These are phyloP conservation scores for Octonoba sinensis DNA, from an alignment of 2,888 invertebrate species.

Conservation along the genomic window DNA sequence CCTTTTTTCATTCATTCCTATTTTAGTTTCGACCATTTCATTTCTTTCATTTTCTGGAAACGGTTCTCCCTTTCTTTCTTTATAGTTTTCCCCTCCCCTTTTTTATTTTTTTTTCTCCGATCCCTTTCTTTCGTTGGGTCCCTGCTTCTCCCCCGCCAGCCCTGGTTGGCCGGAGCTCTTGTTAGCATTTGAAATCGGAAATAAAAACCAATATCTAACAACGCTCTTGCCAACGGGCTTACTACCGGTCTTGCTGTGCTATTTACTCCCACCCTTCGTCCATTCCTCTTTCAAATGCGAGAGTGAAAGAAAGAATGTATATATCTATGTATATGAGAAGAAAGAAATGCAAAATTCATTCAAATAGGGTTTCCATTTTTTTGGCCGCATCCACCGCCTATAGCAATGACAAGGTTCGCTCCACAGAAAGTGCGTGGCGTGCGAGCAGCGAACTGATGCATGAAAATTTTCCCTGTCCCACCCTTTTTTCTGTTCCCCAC, in stretches of 20 bases:
- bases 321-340: constrained; percentile 53
- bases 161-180: constrained; percentile 39
- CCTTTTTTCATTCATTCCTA: constrained; percentile 38
- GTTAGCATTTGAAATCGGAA: constrained; percentile 63
- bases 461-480: constrained; percentile 48
- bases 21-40: constrained; percentile 55
- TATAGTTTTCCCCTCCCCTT: constrained; percentile 16
- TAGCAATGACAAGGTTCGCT: constrained; percentile 57
- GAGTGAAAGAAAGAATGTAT: constrained; percentile 34
- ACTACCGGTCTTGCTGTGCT: constrained; percentile 29
- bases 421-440: constrained; percentile 47
- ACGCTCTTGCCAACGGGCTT: constrained; percentile 40
- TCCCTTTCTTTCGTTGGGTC: background rate
- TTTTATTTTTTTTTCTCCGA: background rate
- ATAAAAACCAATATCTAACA: constrained; percentile 62
- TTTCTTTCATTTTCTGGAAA: constrained; percentile 60
- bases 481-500: constrained; percentile 16
- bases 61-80: constrained; percentile 19
- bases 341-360: constrained; percentile 64
- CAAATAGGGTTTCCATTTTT: constrained; percentile 49
- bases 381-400: constrained; percentile 24
- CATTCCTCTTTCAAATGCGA: constrained; percentile 45
- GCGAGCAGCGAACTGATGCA: constrained; percentile 56
- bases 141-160: background rate
- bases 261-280: constrained; percentile 29